Base-by-base conservation (phyloP, 2,888 invertebrate genomes). In the Volucella bombylans region DNA sequence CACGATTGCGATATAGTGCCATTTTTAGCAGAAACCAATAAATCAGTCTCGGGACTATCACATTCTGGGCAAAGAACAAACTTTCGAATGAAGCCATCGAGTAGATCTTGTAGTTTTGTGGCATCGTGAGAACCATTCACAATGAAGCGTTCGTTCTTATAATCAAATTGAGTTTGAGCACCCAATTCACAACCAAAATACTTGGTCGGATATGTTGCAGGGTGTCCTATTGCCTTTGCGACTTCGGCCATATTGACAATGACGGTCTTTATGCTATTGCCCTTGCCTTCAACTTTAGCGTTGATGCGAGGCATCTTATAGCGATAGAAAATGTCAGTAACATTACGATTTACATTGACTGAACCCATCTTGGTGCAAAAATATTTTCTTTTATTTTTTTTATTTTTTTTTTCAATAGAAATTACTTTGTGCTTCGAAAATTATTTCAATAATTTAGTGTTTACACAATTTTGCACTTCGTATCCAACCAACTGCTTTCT, bases 171-270 rank as follows among this genome's bases (percentile, higher is more conserved):
- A 14, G 99, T 99, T 92, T 99, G 99, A 52, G 99, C 99, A 82
- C 99, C 99, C 91, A 99, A 94, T 93, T 99, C 99, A 93, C 99
- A 99, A 82, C 99, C 99, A 93, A 99, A 99, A 93, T 97, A 99
- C 87, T 92, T 92, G 76, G 92, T 92, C 69, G 92, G 93, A 96
- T 97, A 99, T 62, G 99, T 99, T 87, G 99, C 97, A 45, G 99
- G 99, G 88, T 99, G 94, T 87, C 98, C 97, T 83, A 99, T 95
- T 85, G 99, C 98, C 93, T 99, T 99, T 65, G 99, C 99, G 87
- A 99, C 97, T 88, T 99, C 99, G 82, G 96, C 95, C 99, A 99
- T 99, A 93, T 99, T 99, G 89, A 99, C 99, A 91, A 99, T 98
- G 90, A 99, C 99, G 71, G 99, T 99, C 93, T 99, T 99, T 91